Conservation (phyloP, 2,888 invertebrate species). For the Aricia artaxerxes region DNA sequence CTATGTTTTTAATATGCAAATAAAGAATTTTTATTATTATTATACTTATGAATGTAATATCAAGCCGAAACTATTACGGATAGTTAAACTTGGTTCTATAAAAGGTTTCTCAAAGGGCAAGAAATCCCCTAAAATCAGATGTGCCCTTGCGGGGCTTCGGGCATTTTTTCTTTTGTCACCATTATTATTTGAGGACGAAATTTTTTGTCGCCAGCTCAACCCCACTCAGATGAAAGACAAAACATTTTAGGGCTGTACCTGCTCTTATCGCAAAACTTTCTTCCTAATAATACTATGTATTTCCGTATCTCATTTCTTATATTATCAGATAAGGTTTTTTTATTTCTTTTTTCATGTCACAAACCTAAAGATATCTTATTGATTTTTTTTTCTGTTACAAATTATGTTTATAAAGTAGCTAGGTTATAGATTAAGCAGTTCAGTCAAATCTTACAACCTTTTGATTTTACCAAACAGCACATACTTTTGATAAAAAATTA, state of each 20-base stretch:
- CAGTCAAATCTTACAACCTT: no score
- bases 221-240: conserved; percentile 62
- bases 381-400: no score
- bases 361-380: no score
- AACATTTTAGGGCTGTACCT: conserved; percentile 51
- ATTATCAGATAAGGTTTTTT: not conserved
- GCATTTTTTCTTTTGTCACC: conserved; percentile 66
- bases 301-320: not conserved
- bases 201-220: conserved; percentile 73
- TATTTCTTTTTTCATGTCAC: no score
- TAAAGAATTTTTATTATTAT: no score
- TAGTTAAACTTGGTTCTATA: conserved; percentile 51
- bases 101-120: conserved; percentile 57
- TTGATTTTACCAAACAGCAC: no score
- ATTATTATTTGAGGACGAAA: conserved; percentile 50
- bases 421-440: no score
- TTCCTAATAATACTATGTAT: not conserved
- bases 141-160: conserved; percentile 59
- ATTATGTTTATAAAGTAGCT: no score
- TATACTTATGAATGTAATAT: not conserved
- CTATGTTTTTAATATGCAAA: no score
- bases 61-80: not conserved
- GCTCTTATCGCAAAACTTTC: not conserved
- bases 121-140: conserved; percentile 69
- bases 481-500: no score